These are phyloP conservation scores for Zaprionus africanus DNA, from an alignment of 1,140 invertebrate genomes.

Conservation along the genomic window DNA sequence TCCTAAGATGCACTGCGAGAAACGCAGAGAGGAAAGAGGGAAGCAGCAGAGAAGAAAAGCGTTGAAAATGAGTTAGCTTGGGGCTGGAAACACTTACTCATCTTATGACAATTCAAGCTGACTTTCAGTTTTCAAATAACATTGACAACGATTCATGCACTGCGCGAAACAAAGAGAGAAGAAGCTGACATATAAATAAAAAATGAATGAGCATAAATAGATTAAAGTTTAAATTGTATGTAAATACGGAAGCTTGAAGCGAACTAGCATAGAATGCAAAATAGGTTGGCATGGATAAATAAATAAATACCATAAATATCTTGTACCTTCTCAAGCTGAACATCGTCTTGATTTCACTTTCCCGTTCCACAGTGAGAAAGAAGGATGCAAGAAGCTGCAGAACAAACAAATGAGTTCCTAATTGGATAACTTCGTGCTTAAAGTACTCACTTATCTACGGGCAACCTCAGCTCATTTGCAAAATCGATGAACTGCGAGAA, in stretches of 20 bases:
- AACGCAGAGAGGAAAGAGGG: background rate
- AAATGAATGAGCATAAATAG: background rate
- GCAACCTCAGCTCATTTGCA: constrained; percentile 3
- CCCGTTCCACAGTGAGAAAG: too few species aligned
- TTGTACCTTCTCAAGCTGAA: too few species aligned
- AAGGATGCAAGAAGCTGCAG: background rate
- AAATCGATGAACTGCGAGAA: constrained; percentile 1
- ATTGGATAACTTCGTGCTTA: background rate
- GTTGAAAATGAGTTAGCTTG: background rate
- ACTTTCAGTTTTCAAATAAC: background rate
- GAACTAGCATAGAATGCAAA: too few species aligned
- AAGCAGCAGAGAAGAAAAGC: background rate
- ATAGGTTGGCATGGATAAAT: too few species aligned
- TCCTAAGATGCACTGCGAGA: background rate
- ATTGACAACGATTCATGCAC: background rate
- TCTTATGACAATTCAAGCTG: background rate
- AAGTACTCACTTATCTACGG: constrained; percentile 1
- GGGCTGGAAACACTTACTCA: background rate
- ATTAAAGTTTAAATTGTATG: too few species aligned
- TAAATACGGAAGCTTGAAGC: too few species aligned
- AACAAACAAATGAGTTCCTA: background rate
- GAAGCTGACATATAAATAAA: background rate
- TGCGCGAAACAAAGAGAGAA: background rate
- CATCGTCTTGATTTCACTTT: too few species aligned
- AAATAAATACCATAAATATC: too few species aligned